Evolutionary conservation across 2,888 invertebrate genomes (phyloP).

Genomic region (Diarsia dahlii): DNA sequence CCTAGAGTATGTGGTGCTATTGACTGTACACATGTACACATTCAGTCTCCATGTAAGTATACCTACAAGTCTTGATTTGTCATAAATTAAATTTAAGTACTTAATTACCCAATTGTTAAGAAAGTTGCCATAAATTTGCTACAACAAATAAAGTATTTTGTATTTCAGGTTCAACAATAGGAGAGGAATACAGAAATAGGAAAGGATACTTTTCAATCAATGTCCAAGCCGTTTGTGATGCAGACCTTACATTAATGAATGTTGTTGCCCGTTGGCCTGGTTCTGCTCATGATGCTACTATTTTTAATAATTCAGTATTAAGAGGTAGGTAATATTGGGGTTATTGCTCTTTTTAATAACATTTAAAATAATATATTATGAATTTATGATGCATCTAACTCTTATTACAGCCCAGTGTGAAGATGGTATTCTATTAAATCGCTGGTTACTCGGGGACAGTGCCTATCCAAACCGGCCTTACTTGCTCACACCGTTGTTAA

Average conservation of each 20-base stretch:
- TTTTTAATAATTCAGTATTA: background rate
- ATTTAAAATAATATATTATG: background rate
- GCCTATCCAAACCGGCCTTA: constrained; percentile 7
- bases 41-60: no score
- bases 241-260: background rate
- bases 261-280: constrained; percentile 2
- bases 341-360: background rate
- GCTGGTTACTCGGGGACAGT: constrained; percentile 14
- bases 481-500: constrained; percentile 6
- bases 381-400: background rate
- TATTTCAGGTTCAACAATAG: constrained; percentile 2
- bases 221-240: constrained; percentile 5
- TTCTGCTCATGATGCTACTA: constrained; percentile 4
- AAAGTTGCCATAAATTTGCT: no score
- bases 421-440: constrained; percentile 5
- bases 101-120: no score
- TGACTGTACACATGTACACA: background rate
- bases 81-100: no score
- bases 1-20: no score
- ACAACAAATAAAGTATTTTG: constrained; percentile 5
- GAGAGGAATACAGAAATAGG: background rate
- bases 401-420: constrained; percentile 5
- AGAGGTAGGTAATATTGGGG: constrained; percentile 28
- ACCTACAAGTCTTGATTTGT: no score
- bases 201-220: constrained; percentile 1